A percentile compares a stretch with the other conserved stretches of the same genome.
phyloP scores from a whole-genome alignment of 2,113 vertebrate species.

The Cisticola juncidis region DNA sequence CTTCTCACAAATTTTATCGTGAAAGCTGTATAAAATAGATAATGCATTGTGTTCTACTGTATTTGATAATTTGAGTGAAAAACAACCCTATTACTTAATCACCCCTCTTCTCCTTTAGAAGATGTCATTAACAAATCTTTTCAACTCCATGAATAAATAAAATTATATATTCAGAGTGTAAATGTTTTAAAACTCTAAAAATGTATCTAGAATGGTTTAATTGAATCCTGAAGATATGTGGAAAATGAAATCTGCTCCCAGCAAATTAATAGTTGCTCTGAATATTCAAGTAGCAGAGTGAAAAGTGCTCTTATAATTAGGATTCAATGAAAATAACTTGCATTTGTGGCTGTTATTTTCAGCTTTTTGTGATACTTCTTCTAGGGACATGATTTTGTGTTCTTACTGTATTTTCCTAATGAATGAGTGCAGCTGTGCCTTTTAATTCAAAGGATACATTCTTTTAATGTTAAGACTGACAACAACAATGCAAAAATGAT shows the following conservation, averaged over 20 bases:
- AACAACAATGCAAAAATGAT: not conserved
- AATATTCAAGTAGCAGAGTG: slow-evolving; percentile 56
- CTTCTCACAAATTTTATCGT: not conserved
- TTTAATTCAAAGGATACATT: not conserved
- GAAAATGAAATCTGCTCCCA: slow-evolving; percentile 53
- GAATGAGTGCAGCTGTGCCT: not conserved
- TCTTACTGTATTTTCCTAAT: not conserved
- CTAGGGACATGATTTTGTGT: not conserved
- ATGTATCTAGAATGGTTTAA: slow-evolving; percentile 54
- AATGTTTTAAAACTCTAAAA: slow-evolving; percentile 71
- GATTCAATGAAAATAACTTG: slow-evolving; percentile 36
- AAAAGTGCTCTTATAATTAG: slow-evolving; percentile 42
- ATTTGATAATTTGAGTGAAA: slow-evolving; percentile 50
- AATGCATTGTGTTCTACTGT: not conserved
- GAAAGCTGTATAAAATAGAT: slow-evolving; percentile 34
- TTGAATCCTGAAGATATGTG: slow-evolving; percentile 63
- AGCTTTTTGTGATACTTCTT: not conserved
- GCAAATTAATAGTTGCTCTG: slow-evolving; percentile 60
- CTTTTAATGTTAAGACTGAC: not conserved
- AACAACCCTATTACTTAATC: slow-evolving; percentile 61
- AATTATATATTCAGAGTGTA: slow-evolving; percentile 68
- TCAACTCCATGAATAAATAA: slow-evolving; percentile 72
- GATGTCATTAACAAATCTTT: slow-evolving; percentile 66
- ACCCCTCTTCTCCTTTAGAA: slow-evolving; percentile 45
- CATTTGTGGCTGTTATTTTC: slow-evolving; percentile 16